Base-by-base conservation (phyloP, 2,888 invertebrate genomes). In the Synanthedon formicaeformis region DNA sequence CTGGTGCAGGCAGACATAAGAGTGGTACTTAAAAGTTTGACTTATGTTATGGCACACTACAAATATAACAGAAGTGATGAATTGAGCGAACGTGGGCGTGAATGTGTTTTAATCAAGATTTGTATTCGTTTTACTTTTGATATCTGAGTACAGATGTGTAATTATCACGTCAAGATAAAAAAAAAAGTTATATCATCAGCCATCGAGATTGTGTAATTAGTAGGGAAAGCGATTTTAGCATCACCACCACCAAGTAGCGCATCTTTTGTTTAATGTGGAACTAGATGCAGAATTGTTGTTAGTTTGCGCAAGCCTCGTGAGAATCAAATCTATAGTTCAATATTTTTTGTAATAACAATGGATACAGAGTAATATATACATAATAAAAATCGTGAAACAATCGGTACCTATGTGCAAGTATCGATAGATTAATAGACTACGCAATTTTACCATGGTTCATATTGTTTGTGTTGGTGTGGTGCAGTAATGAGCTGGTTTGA, bases 251-350 rank as follows among this genome's bases (percentile, higher is more conserved):
- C 71, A 76, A 75, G 74, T 78, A 71, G 73, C 67, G 67, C 75
- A 67, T 73, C 75, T 78, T 81, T 81, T 77, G 75, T 78, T 68
- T 63, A 63, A 69, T 70, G 50, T 69, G 67, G 66, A 71, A 72
- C 67, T 65, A 63, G 63, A 66, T 65, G 65, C 73, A 45, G 45
- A 13, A 68, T 72, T 71, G 68, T 68, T 70, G 69, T 64, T 51
- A 58, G 63, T 68, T 79, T 79, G 73, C 70, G 71, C 71, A 79
- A 78, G 65, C 40, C 41, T 40, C 48, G 27, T 48, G 48, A 48
- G 45, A 49, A 18, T 49, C 4, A 12, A 23, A 16, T 49, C 18
- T 49, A 16, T n/a, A 5, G 23, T 49, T 12, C 23, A 49, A 18
- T 51, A 51, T 52, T 41, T 41, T n/a, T 52, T 51, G 13, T 16